A percentile compares a stretch with the other conserved stretches of the same genome.
Conservation (phyloP, 2,113 vertebrate species). For the Anguilla rostrata region DNA sequence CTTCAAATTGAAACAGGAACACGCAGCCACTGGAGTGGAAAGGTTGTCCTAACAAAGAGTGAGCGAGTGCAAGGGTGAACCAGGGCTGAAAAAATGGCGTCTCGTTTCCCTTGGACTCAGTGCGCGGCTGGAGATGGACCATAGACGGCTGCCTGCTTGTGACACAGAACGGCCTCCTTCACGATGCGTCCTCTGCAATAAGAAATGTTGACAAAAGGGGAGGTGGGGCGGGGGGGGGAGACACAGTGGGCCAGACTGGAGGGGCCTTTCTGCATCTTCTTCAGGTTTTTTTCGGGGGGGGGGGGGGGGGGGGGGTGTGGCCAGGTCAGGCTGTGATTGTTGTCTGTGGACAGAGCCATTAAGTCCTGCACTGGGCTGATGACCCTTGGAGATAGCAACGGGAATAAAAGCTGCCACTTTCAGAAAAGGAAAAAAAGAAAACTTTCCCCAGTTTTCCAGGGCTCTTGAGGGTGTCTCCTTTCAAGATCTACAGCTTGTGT, state of each 20-base stretch:
- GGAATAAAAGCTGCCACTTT: constrained; percentile 9
- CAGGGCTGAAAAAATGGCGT: background rate
- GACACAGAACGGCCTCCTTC: background rate
- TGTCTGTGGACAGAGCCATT: background rate
- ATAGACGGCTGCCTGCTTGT: background rate
- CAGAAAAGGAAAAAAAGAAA: background rate
- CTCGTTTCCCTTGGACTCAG: background rate
- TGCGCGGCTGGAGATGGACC: background rate
- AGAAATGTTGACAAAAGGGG: too few species aligned
- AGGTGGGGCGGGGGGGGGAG: background rate
- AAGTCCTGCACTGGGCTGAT: constrained; percentile 2
- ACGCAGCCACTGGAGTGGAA: background rate
- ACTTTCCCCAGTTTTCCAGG: background rate
- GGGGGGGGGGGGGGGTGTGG: background rate
- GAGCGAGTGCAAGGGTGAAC: background rate
- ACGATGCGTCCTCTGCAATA: background rate
- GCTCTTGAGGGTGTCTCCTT: background rate
- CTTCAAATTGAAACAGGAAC: constrained; percentile 13
- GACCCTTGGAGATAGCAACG: background rate
- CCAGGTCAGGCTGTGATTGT: background rate
- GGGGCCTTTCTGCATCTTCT: background rate
- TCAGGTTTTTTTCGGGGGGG: background rate
- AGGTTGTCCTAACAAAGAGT: background rate
- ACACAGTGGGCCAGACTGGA: background rate
- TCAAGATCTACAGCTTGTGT: background rate